A percentile compares a stretch with the other conserved stretches of the same genome.
phyloP scores from a whole-genome alignment of 2,113 vertebrate species.

The Rhagologus leucostigma region DNA sequence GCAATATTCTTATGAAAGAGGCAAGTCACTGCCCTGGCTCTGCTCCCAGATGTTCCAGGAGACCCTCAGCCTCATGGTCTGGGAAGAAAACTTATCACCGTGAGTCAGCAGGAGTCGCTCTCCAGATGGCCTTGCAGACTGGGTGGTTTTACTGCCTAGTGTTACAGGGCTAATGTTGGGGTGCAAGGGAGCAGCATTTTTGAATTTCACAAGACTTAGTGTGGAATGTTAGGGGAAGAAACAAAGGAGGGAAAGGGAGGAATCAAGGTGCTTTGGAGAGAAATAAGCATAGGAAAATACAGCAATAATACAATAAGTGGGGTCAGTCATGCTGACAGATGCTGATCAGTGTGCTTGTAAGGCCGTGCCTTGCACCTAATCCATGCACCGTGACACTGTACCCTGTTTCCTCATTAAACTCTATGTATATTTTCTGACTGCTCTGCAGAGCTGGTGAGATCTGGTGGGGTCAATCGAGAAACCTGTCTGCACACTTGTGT shows the following conservation, averaged over 20 bases:
- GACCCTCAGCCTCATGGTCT: neutral
- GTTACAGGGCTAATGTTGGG: neutral
- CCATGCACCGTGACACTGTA: neutral
- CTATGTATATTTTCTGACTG: neutral
- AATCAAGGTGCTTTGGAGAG: neutral
- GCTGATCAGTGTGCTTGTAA: fast-evolving
- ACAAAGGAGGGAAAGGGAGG: neutral
- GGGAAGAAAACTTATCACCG: neutral
- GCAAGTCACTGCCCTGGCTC: neutral
- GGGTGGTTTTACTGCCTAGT: neutral
- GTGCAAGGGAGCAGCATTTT: neutral
- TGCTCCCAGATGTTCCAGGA: neutral
- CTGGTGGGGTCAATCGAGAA: neutral
- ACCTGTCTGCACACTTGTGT: neutral
- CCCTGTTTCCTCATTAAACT: neutral
- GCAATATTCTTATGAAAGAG: neutral
- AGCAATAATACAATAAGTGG: neutral
- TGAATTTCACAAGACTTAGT: neutral
- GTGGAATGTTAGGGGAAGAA: neutral
- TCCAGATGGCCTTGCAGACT: neutral
- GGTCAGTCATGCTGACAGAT: neutral
- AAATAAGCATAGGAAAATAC: neutral
- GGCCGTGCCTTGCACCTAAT: fast-evolving
- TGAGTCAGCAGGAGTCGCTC: neutral
- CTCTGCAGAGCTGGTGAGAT: neutral